These are phyloP conservation scores for Drosophila quadrilineata DNA, from an alignment of 1,140 invertebrate species.

Conservation along the genomic window DNA sequence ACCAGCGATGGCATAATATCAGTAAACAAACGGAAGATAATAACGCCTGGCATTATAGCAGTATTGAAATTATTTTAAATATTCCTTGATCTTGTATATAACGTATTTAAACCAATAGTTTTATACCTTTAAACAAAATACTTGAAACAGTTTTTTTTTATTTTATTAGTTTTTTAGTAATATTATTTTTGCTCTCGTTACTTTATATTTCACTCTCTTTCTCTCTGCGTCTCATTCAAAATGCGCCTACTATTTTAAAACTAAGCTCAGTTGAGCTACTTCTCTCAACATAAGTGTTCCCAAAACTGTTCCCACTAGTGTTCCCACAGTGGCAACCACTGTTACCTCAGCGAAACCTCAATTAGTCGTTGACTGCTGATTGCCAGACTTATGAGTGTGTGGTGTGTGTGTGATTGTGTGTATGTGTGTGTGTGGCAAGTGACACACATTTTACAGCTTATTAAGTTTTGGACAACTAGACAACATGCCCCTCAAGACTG, in stretches of 20 bases:
- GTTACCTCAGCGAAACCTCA: constrained; percentile 57
- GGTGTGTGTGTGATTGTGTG: not conserved
- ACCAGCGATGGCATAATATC: too few relatives aligned
- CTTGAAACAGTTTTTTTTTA: not conserved
- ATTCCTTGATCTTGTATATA: too few relatives aligned
- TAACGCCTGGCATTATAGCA: too few relatives aligned
- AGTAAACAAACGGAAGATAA: too few relatives aligned
- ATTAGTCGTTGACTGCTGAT: constrained; percentile 58
- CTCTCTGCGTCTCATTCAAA: not conserved
- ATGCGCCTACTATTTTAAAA: too few relatives aligned
- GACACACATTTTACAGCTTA: constrained; percentile 80
- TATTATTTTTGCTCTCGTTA: too few relatives aligned
- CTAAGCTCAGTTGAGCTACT: too few relatives aligned
- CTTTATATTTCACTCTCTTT: not conserved
- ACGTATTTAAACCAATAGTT: too few relatives aligned
- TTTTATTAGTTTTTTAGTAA: not conserved
- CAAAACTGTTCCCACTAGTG: too few relatives aligned
- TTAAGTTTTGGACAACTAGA: constrained; percentile 73
- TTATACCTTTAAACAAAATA: not conserved
- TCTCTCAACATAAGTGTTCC: too few relatives aligned
- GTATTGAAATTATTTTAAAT: too few relatives aligned
- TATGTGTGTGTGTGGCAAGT: constrained; percentile 43
- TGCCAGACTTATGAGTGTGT: constrained; percentile 21
- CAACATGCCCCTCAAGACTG: too few relatives aligned
- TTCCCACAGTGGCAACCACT: constrained; percentile 5